These are phyloP conservation scores for Cephus spinipes DNA, from an alignment of 2,888 invertebrate species.

Conservation along the genomic window DNA sequence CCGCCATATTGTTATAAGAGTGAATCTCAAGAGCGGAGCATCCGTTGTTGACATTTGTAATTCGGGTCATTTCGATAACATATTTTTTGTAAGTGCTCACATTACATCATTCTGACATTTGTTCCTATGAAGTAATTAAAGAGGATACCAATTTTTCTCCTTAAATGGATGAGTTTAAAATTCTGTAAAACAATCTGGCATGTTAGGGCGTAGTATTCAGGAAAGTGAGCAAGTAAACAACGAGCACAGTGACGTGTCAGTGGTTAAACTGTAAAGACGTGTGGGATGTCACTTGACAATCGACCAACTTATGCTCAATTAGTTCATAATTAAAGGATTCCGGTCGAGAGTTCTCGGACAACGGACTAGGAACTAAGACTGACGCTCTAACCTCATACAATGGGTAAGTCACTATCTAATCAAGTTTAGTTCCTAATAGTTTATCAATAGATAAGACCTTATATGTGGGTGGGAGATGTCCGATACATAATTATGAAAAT, in stretches of 20 bases:
- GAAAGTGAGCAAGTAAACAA: slow-evolving; percentile 4
- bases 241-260: slow-evolving; percentile 32
- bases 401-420: slow-evolving; percentile 36
- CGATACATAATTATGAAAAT: background rate
- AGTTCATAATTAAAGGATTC: slow-evolving; percentile 32
- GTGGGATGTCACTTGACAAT: slow-evolving; percentile 44
- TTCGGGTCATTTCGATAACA: background rate
- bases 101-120: background rate
- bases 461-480: background rate
- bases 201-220: background rate
- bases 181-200: background rate
- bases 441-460: background rate
- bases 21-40: background rate
- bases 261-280: slow-evolving; percentile 12
- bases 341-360: slow-evolving; percentile 29
- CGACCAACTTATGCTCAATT: slow-evolving; percentile 34
- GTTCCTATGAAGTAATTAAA: background rate
- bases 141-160: background rate
- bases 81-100: background rate
- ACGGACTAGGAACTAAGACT: slow-evolving; percentile 22
- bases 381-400: slow-evolving; percentile 38
- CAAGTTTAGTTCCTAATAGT: background rate
- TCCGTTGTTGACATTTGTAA: background rate
- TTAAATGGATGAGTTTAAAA: background rate
- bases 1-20: background rate